Evolutionary conservation across 2,888 invertebrate species (phyloP).

Genomic region (Hemicrepidius hirtus): DNA sequence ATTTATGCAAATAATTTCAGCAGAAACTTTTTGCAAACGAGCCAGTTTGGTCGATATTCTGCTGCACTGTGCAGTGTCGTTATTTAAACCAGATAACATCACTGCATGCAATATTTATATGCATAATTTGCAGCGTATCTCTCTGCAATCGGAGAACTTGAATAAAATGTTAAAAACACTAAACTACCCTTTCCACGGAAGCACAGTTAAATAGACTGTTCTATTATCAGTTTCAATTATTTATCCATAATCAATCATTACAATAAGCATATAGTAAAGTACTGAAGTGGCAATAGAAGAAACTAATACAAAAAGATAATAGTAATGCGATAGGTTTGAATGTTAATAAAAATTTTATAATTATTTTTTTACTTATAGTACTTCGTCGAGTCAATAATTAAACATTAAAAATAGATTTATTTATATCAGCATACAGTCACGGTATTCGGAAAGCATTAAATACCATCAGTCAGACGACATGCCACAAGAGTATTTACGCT

Average conservation of each 20-base stretch:
- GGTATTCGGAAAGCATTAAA: too few relatives aligned
- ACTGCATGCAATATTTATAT: constrained; percentile 40
- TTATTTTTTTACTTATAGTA: too few relatives aligned
- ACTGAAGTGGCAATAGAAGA: too few relatives aligned
- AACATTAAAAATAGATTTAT: too few relatives aligned
- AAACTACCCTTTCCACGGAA: background rate
- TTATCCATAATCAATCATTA: too few relatives aligned
- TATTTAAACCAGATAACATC: constrained; percentile 54
- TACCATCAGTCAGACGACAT: too few relatives aligned
- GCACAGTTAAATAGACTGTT: background rate
- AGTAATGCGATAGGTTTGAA: too few relatives aligned
- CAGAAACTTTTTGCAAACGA: constrained; percentile 41
- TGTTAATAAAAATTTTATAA: too few relatives aligned
- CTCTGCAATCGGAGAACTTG: constrained; percentile 9
- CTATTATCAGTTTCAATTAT: background rate
- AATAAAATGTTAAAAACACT: constrained; percentile 18
- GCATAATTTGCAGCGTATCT: constrained; percentile 33
- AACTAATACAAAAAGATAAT: too few relatives aligned
- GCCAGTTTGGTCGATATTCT: constrained; percentile 54
- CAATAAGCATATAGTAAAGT: too few relatives aligned
- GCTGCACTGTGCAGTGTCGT: constrained; percentile 48
- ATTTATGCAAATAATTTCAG: constrained; percentile 47
- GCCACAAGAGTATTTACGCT: too few relatives aligned
- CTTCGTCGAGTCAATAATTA: background rate
- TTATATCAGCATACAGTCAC: too few relatives aligned